phyloP scores from a whole-genome alignment of 2,888 invertebrate species.

The Dione juno region DNA sequence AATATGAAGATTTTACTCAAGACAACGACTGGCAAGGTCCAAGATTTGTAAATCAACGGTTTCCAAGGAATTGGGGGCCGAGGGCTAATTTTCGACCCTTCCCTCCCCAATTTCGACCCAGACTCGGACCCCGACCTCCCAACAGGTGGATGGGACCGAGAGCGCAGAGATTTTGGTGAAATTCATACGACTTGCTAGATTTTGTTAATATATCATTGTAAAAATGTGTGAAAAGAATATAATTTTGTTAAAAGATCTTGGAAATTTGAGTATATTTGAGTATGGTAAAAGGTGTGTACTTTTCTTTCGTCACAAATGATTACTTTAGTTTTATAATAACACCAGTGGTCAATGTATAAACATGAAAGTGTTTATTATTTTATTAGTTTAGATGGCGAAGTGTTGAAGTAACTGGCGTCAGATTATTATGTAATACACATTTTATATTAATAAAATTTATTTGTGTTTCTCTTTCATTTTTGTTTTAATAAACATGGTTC shows the following conservation, averaged over 20 bases:
- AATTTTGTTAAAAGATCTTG: not conserved
- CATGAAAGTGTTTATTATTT: not conserved
- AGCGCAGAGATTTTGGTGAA: conserved; percentile 79
- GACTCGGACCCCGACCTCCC: conserved; percentile 68
- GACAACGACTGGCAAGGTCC: conserved; percentile 57
- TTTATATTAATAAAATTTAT: conserved; percentile 15
- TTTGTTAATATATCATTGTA: not conserved
- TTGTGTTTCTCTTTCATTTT: conserved; percentile 9
- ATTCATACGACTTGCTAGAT: conserved; percentile 39
- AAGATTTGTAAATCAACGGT: conserved; percentile 61
- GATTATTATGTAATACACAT: conserved; percentile 7
- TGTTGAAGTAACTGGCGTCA: not conserved
- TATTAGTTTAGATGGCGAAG: not conserved
- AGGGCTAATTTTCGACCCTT: conserved; percentile 64
- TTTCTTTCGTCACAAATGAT: not conserved
- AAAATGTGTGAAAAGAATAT: not conserved
- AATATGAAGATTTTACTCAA: conserved; percentile 52
- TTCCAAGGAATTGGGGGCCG: conserved; percentile 74
- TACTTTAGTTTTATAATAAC: not conserved
- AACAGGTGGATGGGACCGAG: conserved; percentile 71
- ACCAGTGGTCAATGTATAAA: not conserved
- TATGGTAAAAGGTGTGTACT: not conserved
- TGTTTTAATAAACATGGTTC: not conserved
- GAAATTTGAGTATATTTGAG: conserved; percentile 2
- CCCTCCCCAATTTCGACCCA: conserved; percentile 62